Base-by-base conservation (phyloP, 2,797 vertebrate species). In the Coregonus ussuriensis region DNA sequence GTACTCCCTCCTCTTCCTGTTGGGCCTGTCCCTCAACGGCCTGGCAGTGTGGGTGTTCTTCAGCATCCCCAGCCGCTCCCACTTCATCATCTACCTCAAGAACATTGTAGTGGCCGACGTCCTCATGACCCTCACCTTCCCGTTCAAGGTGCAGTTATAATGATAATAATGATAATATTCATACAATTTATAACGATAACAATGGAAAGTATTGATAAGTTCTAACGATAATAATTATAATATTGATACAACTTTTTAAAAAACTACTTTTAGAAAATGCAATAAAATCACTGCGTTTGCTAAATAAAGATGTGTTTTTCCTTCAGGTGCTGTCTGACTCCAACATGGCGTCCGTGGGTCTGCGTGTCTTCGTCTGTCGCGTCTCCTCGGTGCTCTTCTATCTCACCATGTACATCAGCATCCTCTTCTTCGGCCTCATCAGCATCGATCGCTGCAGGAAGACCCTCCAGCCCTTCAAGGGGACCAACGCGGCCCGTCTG, bases 401-500 rank as follows among this genome's bases (percentile, higher is more conserved):
- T 83, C 95, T 98, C 80, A 97, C 96, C n/a, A 99, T 99, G 98
- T 99, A 99, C 33, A 97, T 99, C 82, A 99, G 96, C 82, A 98
- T 99, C 87, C 92, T 97, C 1, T 98, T 99, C 80, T 96, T 99
- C 0, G 97, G 97, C 0, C 93, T 99, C 41, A 99, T 99, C 86
- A 99, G 98, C 1, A 91, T 97, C 0, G 98, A 99, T 35, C 97
- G 98, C 79, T 99, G 98, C 66, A 94, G 94, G 77, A 99, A 99
- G 89, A 97, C 97, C 75, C 91, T 97, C 0, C 87, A 78, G 0
- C 98, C 98, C 0, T 98, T 99, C 73, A 85, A 77, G 14, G 88
- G 89, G 3, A 93, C 93, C 1, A 94, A 92, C 41, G 81, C 91
- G 0, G 76, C 92, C 0, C 91, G 88, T 0, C 86, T 97, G 29